Evolutionary conservation across 1,140 invertebrate genomes (phyloP), one percentile per base, ranked within the genome.

Genomic region (Diorhabda carinulata): DNA sequence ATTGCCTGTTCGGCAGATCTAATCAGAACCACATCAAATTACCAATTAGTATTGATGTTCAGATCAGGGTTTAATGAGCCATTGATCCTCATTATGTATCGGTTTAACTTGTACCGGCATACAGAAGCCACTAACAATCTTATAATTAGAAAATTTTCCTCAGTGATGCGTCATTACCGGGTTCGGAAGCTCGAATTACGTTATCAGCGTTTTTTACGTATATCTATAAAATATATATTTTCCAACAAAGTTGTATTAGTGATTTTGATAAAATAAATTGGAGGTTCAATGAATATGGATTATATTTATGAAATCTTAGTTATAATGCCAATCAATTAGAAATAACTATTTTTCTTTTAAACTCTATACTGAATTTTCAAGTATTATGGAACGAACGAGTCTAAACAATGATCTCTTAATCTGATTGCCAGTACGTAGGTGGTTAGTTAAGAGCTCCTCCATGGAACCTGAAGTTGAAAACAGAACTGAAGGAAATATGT

Each of bases 21-120:
- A 78, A 78, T 77, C 70, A 74, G 71, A 63, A 61, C 72, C 67
- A 77, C 74, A 78, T 78, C 73, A 74, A 78, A 77, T 78, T 78
- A 78, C 75, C 77, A 78, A 78, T 78, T 78, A 78, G 76, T 75
- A 78, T 75, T 76, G 73, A 73, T 75, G 75, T 77, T 74, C 73
- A 73, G 73, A 77, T 77, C 73, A 73, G 57, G 65, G 67, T 69
- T 67, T 77, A 78, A 78, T 78, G 77, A 78, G 77, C 77, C 72
- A 78, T 78, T 77, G 77, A 78, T 76, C 77, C 77, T 74, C 73
- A 74, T 76, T 73, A 76, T 56, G 70, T 61, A 70, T 66, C 44
- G 58, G 57, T 66, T 64, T 40, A 64, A 52, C n/a, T 56, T 44
- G 10, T 40, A 52, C 63, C 63, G 52, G 10, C 45, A 52, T n/a